Conservation (phyloP, 2,888 invertebrate genomes). For the Orthonychiurus folsomi region DNA sequence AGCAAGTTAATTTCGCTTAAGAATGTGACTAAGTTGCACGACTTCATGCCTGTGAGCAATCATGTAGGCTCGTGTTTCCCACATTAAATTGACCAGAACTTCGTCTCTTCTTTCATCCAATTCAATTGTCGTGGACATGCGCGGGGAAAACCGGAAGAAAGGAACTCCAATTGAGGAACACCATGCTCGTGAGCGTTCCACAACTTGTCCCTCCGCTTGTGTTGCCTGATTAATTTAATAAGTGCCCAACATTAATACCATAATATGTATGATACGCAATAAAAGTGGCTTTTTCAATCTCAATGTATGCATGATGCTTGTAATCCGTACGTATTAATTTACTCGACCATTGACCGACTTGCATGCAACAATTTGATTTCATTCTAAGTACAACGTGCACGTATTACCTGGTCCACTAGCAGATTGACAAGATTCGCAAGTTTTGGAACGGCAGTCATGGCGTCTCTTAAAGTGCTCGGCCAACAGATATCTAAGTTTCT, state of each 20-base stretch:
- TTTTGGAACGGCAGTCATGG: slow-evolving; percentile 47
- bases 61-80: slow-evolving; percentile 79
- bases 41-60: slow-evolving; percentile 54
- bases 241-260: slow-evolving; percentile 5
- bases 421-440: slow-evolving; percentile 71
- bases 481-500: slow-evolving; percentile 26
- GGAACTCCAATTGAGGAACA: slow-evolving; percentile 78
- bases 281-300: too few species aligned
- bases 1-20: not conserved
- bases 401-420: slow-evolving; percentile 75
- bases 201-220: slow-evolving; percentile 82
- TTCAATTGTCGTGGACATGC: slow-evolving; percentile 69
- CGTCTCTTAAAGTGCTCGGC: slow-evolving; percentile 34
- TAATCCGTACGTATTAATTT: too few species aligned
- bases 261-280: not conserved
- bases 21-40: slow-evolving; percentile 47
- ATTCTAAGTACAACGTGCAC: too few species aligned
- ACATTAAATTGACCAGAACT: slow-evolving; percentile 74
- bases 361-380: too few species aligned
- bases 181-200: slow-evolving; percentile 89
- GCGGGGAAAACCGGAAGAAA: slow-evolving; percentile 72
- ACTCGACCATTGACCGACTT: too few species aligned
- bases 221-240: slow-evolving; percentile 60
- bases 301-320: too few species aligned
- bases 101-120: slow-evolving; percentile 84